These are phyloP conservation scores for Lithophane ornitopus DNA, from an alignment of 2,888 invertebrate species.

Conservation along the genomic window DNA sequence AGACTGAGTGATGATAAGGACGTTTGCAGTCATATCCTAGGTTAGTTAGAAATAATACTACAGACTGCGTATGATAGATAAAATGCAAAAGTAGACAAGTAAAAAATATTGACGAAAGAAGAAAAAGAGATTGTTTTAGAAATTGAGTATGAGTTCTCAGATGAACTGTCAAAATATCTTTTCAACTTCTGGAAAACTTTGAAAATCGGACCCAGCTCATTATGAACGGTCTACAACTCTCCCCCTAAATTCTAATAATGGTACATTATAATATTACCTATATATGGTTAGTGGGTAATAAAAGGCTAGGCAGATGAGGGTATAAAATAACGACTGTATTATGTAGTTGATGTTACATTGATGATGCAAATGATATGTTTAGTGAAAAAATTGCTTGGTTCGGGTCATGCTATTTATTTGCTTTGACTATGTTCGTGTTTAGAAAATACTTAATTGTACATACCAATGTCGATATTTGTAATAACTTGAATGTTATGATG, in stretches of 20 bases:
- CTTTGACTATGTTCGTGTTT: constrained; percentile 63
- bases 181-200: neutral
- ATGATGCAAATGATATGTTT: constrained; percentile 9
- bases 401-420: constrained; percentile 20
- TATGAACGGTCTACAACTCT: neutral
- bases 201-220: neutral
- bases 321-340: neutral
- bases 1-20: constrained; percentile 75
- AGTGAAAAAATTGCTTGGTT: neutral
- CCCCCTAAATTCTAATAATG: neutral
- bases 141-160: neutral
- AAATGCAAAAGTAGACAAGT: neutral
- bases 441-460: constrained; percentile 43
- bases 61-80: neutral
- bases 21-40: constrained; percentile 42
- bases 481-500: constrained; percentile 28
- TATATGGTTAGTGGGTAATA: neutral
- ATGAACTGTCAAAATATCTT: neutral
- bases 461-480: constrained; percentile 6
- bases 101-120: neutral
- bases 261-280: too few species aligned
- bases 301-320: neutral
- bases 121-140: neutral
- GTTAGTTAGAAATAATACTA: neutral
- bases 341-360: neutral